Conservation (phyloP, 2,113 vertebrate species). For the Macquaria australasica region DNA sequence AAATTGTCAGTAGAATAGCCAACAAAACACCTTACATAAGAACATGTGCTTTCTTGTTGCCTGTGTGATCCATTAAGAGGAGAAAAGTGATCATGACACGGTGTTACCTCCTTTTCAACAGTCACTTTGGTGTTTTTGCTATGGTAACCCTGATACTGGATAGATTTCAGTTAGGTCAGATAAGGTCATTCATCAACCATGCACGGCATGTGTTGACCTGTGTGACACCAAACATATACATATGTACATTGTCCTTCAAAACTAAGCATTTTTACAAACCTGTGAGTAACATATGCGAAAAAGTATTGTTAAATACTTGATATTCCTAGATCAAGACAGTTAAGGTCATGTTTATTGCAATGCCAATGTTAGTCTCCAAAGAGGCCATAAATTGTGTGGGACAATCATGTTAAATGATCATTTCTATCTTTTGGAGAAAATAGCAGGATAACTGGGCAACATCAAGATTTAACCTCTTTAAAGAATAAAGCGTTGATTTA, state of each 20-base stretch:
- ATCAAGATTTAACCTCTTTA: not conserved
- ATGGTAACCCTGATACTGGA: slow-evolving; percentile 59
- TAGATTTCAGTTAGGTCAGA: slow-evolving; percentile 55
- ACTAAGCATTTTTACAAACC: not conserved
- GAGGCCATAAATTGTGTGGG: not conserved
- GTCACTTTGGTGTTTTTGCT: slow-evolving; percentile 64
- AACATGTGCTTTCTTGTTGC: not conserved
- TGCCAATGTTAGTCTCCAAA: not conserved
- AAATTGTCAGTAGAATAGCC: not conserved
- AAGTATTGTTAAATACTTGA: not conserved
- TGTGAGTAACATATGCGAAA: not conserved
- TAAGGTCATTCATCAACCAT: slow-evolving; percentile 19
- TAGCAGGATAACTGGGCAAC: not conserved
- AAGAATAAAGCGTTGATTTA: not conserved
- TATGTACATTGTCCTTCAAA: too few relatives aligned
- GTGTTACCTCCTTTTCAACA: slow-evolving; percentile 46
- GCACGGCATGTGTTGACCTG: too few relatives aligned
- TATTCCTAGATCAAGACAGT: not conserved
- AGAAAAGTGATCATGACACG: slow-evolving; percentile 25
- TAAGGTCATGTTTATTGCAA: not conserved
- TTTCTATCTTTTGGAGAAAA: not conserved
- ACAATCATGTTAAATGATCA: not conserved
- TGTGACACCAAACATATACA: not conserved
- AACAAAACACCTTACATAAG: slow-evolving; percentile 10
- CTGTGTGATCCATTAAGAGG: not conserved